A percentile compares a stretch with the other conserved stretches of the same genome.
These are phyloP conservation scores for Limnephilus marmoratus DNA, from an alignment of 2,888 invertebrate species.

Conservation along the genomic window DNA sequence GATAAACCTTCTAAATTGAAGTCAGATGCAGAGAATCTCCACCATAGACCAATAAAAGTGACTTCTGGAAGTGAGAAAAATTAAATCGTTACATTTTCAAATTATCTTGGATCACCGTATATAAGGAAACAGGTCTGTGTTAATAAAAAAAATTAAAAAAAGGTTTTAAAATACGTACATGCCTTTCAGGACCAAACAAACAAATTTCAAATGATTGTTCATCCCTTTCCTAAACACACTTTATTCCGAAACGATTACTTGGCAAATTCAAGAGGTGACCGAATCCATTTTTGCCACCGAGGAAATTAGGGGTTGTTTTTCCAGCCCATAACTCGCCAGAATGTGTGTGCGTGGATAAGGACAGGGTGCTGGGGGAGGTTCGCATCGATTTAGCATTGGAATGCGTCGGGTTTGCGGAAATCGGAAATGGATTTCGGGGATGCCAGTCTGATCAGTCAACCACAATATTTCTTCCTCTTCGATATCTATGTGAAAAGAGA, in stretches of 20 bases:
- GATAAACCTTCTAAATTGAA: not conserved
- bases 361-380: not conserved
- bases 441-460: conserved; percentile 2
- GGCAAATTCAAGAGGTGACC: conserved; percentile 12
- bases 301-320: conserved; percentile 36
- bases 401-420: conserved; percentile 24
- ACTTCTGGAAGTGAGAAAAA: not conserved
- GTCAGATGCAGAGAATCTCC: not conserved
- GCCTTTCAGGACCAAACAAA: not conserved
- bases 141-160: not conserved
- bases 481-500: not conserved
- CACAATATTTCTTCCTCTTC: not conserved
- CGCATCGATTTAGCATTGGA: conserved; percentile 35
- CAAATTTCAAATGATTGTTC: not conserved
- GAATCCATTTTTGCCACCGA: not conserved
- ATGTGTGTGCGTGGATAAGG: conserved; percentile 9
- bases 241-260: conserved; percentile 2
- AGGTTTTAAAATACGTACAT: not conserved
- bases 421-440: conserved; percentile 8
- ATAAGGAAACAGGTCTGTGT: not conserved
- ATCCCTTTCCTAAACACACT: not conserved
- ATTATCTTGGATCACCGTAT: not conserved
- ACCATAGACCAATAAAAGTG: too few species aligned
- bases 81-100: not conserved
- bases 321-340: conserved; percentile 9